A percentile compares a stretch with the other conserved stretches of the same genome.
These are phyloP conservation scores for Nemapogon koenigi DNA, from an alignment of 2,888 invertebrate species.

Conservation along the genomic window DNA sequence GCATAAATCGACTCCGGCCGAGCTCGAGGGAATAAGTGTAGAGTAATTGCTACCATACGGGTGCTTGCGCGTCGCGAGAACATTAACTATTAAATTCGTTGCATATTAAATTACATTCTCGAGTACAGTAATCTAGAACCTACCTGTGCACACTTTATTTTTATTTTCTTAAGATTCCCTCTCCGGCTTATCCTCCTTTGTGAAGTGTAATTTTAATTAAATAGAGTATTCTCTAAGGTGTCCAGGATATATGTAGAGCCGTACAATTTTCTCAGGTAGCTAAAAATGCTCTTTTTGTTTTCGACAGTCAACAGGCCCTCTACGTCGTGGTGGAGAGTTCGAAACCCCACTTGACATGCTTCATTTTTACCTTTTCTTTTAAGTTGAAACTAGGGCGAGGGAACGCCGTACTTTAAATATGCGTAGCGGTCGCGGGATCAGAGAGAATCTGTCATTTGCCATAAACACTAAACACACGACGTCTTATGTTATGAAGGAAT, in stretches of 20 bases:
- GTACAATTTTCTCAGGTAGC: slow-evolving; percentile 17
- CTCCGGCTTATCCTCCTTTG: too few species aligned
- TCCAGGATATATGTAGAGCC: slow-evolving; percentile 30
- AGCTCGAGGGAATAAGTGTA: slow-evolving; percentile 46
- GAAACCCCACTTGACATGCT: slow-evolving; percentile 56
- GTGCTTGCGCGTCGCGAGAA: slow-evolving; percentile 42
- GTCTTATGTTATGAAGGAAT: too few species aligned
- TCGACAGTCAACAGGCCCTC: slow-evolving; percentile 45
- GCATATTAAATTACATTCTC: slow-evolving; percentile 57
- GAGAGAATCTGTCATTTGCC: too few species aligned
- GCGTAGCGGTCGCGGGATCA: too few species aligned
- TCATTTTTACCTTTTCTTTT: slow-evolving; percentile 53
- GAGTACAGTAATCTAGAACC: slow-evolving; percentile 40
- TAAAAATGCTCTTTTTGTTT: slow-evolving; percentile 44
- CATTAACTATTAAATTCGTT: slow-evolving; percentile 65
- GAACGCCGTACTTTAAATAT: slow-evolving; percentile 20
- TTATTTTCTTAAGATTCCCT: slow-evolving; percentile 18
- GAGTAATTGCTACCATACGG: slow-evolving; percentile 55
- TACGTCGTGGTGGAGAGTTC: slow-evolving; percentile 38
- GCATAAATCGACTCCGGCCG: slow-evolving; percentile 44
- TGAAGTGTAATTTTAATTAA: background rate
- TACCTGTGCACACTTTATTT: slow-evolving; percentile 26
- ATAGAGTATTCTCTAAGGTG: slow-evolving; percentile 28
- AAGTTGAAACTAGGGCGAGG: slow-evolving; percentile 43
- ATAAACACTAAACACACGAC: too few species aligned